Evolutionary conservation across 1,140 invertebrate species (phyloP), one percentile per base, ranked within the genome.

Genomic region (Drosophila obscura): DNA sequence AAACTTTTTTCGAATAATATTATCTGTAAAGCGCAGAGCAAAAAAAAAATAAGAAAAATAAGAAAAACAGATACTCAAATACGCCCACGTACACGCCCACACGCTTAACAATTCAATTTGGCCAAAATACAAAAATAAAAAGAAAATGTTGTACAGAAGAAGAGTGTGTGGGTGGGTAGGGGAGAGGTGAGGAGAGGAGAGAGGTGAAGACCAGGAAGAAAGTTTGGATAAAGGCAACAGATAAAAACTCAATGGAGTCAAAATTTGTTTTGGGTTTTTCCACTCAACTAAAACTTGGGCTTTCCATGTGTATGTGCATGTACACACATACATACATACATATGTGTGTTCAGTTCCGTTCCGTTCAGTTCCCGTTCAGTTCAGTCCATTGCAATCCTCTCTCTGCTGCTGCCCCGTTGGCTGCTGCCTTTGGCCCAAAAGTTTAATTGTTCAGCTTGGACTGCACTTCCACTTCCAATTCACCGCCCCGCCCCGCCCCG

Each of bases 391-490:
- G 35, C 35, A 44, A 19, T 43, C 15, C 49, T 41, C 24, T 6
- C 19, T 26, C 19, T 19, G 19, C 19, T 1, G 16, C 44, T n/a
- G n/a, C 5, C 16, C 22, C 9, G n/a, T 24, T 5, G 28, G 31
- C 31, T 31, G 39, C 16, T 39, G 35, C 35, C 35, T 13, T 13
- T 39, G 35, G 11, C 52, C 58, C 53, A 68, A 82, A 77, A 82
- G 73, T 82, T 81, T 81, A 81, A 81, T 81, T 81, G 78, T 77
- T 73, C 65, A 74, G 60, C 79, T 82, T 82, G 73, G 68, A 53
- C 35, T 58, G 11, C 39, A 43, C 44, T 50, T 76, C 26, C 26
- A 28, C 4, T 57, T 66, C 52, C 56, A 19, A 2, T 28, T 1
- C 26, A 1, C 19, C 19, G 19, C 19, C 1, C 19, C 26, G 6